phyloP scores from a whole-genome alignment of 2,113 vertebrate species.

The Coreoperca whiteheadi region DNA sequence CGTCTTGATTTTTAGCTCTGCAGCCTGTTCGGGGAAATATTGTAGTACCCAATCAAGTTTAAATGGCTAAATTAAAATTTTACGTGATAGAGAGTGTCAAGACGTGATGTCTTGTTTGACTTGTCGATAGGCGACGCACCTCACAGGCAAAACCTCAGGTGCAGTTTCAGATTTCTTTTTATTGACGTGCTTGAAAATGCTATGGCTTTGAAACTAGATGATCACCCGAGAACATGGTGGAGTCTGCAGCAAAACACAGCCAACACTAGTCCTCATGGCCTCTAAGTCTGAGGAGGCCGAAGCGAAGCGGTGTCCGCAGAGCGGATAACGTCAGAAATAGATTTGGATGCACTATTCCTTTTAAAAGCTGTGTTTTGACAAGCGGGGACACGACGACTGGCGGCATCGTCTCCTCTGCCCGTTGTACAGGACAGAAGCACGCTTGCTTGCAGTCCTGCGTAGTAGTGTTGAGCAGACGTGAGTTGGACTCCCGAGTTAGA shows the following conservation, averaged over 20 bases:
- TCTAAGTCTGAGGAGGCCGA: background rate
- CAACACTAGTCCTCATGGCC: background rate
- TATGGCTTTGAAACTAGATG: background rate
- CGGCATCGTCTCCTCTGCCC: background rate
- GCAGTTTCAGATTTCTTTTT: background rate
- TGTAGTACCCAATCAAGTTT: background rate
- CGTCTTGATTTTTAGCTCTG: background rate
- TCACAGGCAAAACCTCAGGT: background rate
- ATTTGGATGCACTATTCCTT: conserved; percentile 9
- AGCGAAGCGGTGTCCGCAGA: background rate
- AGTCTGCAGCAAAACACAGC: no score
- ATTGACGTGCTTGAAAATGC: background rate
- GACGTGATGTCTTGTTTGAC: no score
- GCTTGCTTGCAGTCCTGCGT: background rate
- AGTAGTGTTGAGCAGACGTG: no score
- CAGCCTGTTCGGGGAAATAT: background rate
- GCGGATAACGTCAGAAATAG: background rate
- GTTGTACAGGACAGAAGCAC: background rate
- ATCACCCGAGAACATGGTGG: background rate
- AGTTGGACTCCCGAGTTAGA: background rate
- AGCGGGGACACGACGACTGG: background rate
- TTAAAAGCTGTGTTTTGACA: background rate
- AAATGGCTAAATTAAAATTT: background rate
- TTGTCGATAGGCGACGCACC: background rate
- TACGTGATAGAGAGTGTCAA: no score